These are phyloP conservation scores for Dexiosoma caninum DNA, from an alignment of 2,888 invertebrate species.

Conservation along the genomic window DNA sequence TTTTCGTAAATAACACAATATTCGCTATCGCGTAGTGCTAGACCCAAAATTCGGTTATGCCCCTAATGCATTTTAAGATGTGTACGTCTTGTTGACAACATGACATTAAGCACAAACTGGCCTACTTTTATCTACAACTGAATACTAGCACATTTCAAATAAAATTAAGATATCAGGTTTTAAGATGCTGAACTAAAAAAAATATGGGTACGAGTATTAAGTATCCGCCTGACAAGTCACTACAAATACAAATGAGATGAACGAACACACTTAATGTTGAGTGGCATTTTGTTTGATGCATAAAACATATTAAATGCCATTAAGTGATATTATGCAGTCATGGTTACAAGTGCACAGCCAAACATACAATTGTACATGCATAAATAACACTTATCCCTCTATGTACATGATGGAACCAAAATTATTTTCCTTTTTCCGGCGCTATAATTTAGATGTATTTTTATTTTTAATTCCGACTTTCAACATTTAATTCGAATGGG, in stretches of 20 bases:
- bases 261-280: neutral
- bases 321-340: neutral
- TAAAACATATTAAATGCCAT: constrained; percentile 8
- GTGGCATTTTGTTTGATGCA: neutral
- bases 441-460: too few relatives aligned
- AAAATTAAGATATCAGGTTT: neutral
- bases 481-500: too few relatives aligned
- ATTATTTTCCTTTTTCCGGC: too few relatives aligned
- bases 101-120: neutral
- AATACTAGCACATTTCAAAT: neutral
- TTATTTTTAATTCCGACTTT: too few relatives aligned
- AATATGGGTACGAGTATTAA: neutral
- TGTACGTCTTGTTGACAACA: neutral
- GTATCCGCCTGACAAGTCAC: constrained; percentile 11
- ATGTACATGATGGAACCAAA: neutral
- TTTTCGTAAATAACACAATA: too few relatives aligned
- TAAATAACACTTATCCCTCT: neutral
- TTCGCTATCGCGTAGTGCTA: too few relatives aligned
- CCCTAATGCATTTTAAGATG: too few relatives aligned
- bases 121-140: neutral
- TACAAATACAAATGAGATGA: constrained; percentile 7
- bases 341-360: too few relatives aligned
- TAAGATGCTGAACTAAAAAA: neutral
- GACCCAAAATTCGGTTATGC: too few relatives aligned
- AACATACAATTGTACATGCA: neutral